Evolutionary conservation across 2,113 vertebrate genomes (phyloP).

Genomic region (Carassius carassius): DNA sequence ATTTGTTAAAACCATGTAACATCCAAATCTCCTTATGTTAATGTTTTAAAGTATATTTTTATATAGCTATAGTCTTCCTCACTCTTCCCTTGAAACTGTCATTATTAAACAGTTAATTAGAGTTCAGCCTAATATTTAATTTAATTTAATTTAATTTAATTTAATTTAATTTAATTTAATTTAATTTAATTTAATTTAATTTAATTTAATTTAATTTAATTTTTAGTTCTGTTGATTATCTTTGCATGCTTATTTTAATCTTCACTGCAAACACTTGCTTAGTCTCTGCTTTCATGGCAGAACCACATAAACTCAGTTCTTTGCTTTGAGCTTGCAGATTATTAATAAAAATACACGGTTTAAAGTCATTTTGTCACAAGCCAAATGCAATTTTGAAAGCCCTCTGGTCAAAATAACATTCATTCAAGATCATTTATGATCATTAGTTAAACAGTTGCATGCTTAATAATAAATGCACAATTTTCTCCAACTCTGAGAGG

Average conservation of each 20-base stretch:
- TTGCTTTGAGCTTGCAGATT: constrained; percentile 5
- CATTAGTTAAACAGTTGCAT: constrained; percentile 20
- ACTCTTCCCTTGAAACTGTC: not conserved
- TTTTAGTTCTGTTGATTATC: not conserved
- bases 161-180: not conserved
- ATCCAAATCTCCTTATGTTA: not conserved
- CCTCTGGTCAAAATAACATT: not conserved
- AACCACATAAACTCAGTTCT: not conserved
- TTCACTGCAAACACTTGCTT: not conserved
- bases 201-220: not conserved
- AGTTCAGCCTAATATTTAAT: not conserved
- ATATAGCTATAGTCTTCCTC: not conserved
- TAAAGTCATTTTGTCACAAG: constrained; percentile 9
- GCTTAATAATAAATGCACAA: not conserved
- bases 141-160: not conserved
- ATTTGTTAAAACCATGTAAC: not conserved
- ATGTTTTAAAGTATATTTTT: not conserved
- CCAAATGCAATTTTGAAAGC: constrained; percentile 17
- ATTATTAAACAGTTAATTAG: not conserved
- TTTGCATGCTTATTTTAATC: not conserved
- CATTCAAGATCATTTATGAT: not conserved
- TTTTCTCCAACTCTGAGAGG: not conserved
- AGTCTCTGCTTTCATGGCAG: not conserved
- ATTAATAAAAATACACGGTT: not conserved
- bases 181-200: too few relatives aligned